Conservation (phyloP, 2,113 vertebrate genomes). For the Struthio camelus region DNA sequence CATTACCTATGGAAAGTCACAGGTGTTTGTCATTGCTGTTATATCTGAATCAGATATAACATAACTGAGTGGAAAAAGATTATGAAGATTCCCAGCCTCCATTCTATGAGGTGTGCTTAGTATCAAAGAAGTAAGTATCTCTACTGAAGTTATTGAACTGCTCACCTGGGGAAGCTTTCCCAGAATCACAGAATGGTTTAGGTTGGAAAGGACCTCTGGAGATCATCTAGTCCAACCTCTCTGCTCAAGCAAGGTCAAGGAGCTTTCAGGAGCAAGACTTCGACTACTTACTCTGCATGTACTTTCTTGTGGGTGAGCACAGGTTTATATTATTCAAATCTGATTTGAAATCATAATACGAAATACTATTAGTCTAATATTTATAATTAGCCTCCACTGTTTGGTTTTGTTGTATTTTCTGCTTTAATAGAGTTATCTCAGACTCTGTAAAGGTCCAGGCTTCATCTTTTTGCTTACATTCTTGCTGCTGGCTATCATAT, state of each 20-base stretch:
- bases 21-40: not conserved
- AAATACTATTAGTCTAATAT: not conserved
- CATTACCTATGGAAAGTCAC: not conserved
- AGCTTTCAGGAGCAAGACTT: not conserved
- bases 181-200: too few species aligned
- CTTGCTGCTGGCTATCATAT: conserved; percentile 24
- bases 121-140: not conserved
- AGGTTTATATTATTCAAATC: not conserved
- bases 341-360: not conserved
- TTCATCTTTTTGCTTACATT: conserved; percentile 1
- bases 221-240: too few species aligned
- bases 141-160: not conserved
- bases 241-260: too few species aligned
- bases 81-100: not conserved
- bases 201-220: too few species aligned
- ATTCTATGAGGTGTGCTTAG: not conserved
- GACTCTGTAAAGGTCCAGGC: conserved; percentile 19
- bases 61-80: not conserved
- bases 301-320: not conserved
- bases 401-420: not conserved
- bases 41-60: not conserved
- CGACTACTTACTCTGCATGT: not conserved
- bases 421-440: not conserved
- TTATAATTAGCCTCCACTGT: not conserved
- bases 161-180: not conserved